Percentiles rank a stretch among this genome's conserved stretches.
Evolutionary conservation across 2,888 invertebrate species (phyloP).

Genomic region (Leptopilina syphax): DNA sequence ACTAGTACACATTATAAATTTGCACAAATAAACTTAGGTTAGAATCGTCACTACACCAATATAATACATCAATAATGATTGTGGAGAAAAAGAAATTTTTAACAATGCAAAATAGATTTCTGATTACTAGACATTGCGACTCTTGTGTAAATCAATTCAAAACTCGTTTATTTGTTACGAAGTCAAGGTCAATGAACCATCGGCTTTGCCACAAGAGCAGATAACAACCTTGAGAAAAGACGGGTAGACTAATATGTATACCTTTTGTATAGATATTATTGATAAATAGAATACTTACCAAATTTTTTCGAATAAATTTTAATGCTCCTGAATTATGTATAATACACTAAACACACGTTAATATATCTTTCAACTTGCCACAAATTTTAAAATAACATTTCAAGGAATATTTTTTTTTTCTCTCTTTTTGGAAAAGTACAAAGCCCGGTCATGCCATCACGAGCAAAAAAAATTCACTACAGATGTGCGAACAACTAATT

Average conservation of each 20-base stretch:
- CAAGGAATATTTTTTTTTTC: conserved; percentile 43
- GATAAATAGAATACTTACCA: conserved; percentile 51
- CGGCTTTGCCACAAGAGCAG: conserved; percentile 46
- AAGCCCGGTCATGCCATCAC: conserved; percentile 13
- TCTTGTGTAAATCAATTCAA: conserved; percentile 29
- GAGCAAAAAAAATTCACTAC: conserved; percentile 15
- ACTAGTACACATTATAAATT: neutral
- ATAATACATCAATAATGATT: neutral
- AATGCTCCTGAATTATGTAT: conserved; percentile 31
- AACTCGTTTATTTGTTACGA: conserved; percentile 57
- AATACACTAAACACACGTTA: conserved; percentile 47
- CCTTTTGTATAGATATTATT: conserved; percentile 35
- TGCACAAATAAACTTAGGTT: conserved; percentile 32
- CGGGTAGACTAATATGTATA: conserved; percentile 20
- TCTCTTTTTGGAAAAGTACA: neutral
- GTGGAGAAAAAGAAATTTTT: neutral
- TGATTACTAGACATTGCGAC: conserved; percentile 18
- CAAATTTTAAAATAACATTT: conserved; percentile 56
- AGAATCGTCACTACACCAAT: neutral
- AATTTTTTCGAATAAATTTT: conserved; percentile 43
- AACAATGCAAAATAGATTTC: neutral
- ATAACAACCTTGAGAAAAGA: conserved; percentile 57
- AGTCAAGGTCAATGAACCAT: conserved; percentile 69
- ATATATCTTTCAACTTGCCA: conserved; percentile 47
- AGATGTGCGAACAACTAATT: neutral